Conservation (phyloP, 2,113 vertebrate species). For the Ophthalmolycus amberensis region DNA sequence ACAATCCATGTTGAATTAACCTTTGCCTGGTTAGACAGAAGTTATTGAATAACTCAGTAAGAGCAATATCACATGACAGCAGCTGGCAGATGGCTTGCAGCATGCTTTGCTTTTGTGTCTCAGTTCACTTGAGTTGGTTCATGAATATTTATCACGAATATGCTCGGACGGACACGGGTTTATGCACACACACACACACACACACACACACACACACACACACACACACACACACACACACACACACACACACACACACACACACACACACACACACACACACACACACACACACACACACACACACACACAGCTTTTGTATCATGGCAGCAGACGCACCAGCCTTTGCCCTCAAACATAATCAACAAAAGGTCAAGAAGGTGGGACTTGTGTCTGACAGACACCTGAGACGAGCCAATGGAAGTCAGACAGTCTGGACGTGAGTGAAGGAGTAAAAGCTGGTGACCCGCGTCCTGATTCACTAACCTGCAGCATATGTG, state of each 20-base stretch:
- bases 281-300: constrained; percentile 22
- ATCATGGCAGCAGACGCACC: constrained; percentile 34
- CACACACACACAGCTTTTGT: constrained; percentile 24
- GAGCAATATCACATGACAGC: constrained; percentile 41
- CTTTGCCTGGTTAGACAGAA: constrained; percentile 1
- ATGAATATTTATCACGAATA: constrained; percentile 71
- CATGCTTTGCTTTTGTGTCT: constrained; percentile 55
- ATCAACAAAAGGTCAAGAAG: constrained; percentile 36
- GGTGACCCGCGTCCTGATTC: background rate
- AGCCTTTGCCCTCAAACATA: constrained; percentile 46
- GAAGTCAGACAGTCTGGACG: background rate
- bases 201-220: constrained; percentile 26
- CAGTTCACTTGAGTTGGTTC: constrained; percentile 62
- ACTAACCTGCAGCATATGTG: background rate
- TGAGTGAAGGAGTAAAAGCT: background rate
- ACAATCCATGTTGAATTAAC: background rate
- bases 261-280: background rate
- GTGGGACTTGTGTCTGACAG: constrained; percentile 13
- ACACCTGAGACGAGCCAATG: constrained; percentile 8
- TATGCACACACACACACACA: background rate
- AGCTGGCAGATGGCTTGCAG: constrained; percentile 70
- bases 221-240: constrained; percentile 20
- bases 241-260: constrained; percentile 22
- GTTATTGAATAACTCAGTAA: constrained; percentile 48
- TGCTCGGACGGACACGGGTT: constrained; percentile 6